Evolutionary conservation across 2,113 vertebrate species (phyloP).

Genomic region (Chitala chitala): DNA sequence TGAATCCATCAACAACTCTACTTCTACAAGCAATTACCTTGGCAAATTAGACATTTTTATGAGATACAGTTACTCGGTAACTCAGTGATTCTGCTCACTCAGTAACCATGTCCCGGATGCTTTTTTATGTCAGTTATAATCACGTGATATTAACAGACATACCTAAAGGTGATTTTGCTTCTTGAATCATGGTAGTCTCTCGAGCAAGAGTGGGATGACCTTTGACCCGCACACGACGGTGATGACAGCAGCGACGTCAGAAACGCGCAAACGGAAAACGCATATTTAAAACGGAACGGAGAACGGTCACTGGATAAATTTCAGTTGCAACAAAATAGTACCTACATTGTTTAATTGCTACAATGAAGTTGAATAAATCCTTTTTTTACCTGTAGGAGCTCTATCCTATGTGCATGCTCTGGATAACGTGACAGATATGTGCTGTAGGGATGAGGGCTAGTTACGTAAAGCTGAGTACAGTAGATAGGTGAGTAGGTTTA

Average conservation of each 20-base stretch:
- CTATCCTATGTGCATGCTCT: conserved; percentile 35
- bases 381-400: conserved; percentile 19
- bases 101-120: no score
- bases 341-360: conserved; percentile 28
- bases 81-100: no score
- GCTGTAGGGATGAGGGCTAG: background rate
- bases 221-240: background rate
- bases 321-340: conserved; percentile 7
- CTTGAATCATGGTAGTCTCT: background rate
- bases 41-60: background rate
- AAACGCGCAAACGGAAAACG: background rate
- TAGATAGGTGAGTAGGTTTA: conserved; percentile 6
- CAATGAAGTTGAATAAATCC: conserved; percentile 27
- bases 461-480: conserved; percentile 6
- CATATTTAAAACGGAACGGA: background rate
- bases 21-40: background rate
- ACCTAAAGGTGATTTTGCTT: no score
- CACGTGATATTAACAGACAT: no score
- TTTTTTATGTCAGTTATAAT: no score
- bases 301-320: conserved; percentile 4
- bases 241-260: background rate
- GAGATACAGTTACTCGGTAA: no score
- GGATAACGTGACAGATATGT: conserved; percentile 12
- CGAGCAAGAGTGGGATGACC: background rate
- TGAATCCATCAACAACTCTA: background rate